Base-by-base conservation (phyloP, 1,140 invertebrate genomes). In the Drosophila lini region DNA sequence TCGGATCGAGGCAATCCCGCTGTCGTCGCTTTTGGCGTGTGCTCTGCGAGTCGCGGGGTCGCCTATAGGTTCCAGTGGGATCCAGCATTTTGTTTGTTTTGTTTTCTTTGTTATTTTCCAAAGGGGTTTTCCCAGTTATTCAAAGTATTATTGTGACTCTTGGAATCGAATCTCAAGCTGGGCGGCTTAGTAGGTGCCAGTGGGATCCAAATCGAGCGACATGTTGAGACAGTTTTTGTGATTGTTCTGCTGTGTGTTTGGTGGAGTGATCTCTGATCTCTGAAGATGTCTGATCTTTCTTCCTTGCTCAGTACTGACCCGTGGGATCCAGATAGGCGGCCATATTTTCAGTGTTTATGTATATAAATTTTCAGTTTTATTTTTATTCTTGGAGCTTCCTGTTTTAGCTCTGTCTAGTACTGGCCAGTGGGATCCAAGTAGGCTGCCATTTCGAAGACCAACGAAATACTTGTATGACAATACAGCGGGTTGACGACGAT, bases 341-440 rank as follows among this genome's bases (percentile, higher is more conserved):
- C 52, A 55, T 55, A n/a, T 10, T 55, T 38, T n/a, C 19, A 25
- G 5, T n/a, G 32, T 10, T 53, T 15, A 2, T 22, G 3, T 36
- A 22, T 5, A 36, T 5, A 36, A 15, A 7, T 53, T 10, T 15
- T 9, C 1, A 8, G 2, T 36, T 15, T 31, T 55, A 5, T 38
- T 55, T 25, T n/a, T 25, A n/a, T n/a, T 25, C 13, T 38, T 15
- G 9, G 4, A n/a, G 34, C 19, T 38, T 38, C 34, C 2, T 38
- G 8, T n/a, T 55, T 25, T 0, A n/a, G 40, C 25, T 36, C 40
- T 47, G 52, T 42, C 75, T 50, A 92, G 63, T 92, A 92, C 67
- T 92, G 91, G 59, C 91, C 91, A 74, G 91, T 92, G 56, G 91
- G 91, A 81, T 92, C 91, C 76, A 90, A 73, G 67, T 81, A 80